Percentiles rank a stretch among this genome's conserved stretches.
Evolutionary conservation across 2,888 invertebrate genomes (phyloP).

Genomic region (Melanargia galathea): DNA sequence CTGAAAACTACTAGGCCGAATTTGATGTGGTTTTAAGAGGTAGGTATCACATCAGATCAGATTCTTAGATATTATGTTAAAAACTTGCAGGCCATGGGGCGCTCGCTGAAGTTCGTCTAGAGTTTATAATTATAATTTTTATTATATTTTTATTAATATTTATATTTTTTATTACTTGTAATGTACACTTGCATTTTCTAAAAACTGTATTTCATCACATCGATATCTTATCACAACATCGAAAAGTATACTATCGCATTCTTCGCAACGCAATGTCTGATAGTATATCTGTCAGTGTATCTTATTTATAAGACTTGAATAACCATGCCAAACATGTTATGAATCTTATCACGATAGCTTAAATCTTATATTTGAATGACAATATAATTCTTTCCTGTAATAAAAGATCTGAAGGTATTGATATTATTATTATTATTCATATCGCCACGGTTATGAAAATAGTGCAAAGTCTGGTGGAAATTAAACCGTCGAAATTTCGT

Average conservation of each 20-base stretch:
- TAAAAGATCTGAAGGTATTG: slow-evolving; percentile 7
- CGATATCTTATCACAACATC: slow-evolving; percentile 14
- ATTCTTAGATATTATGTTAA: no score
- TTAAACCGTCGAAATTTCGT: no score
- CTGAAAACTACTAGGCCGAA: no score
- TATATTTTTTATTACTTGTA: no score
- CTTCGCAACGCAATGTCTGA: slow-evolving; percentile 11
- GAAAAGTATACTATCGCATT: slow-evolving; percentile 7
- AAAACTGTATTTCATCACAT: slow-evolving; percentile 4
- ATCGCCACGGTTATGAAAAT: neutral
- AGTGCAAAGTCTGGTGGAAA: no score
- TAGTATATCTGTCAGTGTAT: slow-evolving; percentile 6
- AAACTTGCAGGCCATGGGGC: no score
- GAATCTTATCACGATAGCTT: slow-evolving; percentile 1
- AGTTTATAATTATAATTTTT: no score
- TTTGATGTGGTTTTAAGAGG: no score
- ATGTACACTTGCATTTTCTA: neutral
- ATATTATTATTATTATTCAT: no score
- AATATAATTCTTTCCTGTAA: neutral
- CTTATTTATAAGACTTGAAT: slow-evolving; percentile 11
- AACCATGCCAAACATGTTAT: neutral
- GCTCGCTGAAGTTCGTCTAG: no score
- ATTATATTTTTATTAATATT: no score
- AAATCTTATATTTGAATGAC: slow-evolving; percentile 4
- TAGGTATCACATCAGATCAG: no score